Base-by-base conservation (phyloP, 2,888 invertebrate species). In the Lamellibrachia satsuma region DNA sequence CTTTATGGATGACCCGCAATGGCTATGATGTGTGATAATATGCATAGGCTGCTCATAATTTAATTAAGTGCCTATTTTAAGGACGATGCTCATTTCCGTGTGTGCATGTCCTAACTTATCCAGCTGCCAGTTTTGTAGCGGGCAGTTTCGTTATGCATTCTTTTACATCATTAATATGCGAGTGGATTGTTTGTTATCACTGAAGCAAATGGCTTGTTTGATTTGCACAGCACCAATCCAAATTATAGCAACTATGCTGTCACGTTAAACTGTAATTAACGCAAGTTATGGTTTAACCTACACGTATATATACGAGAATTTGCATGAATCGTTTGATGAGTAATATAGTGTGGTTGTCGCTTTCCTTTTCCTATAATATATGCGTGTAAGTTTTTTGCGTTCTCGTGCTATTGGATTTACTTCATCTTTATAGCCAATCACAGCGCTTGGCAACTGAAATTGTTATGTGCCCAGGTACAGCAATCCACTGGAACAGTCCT, bases 131-230 rank as follows among this genome's bases (percentile, higher is more conserved):
- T 75, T 75, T 6, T 6, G 22, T 75, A 22, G 15, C 75, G n/a
- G 75, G 75, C 75, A 22, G 75, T 75, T 75, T 75, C 75, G n/a
- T 75, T 75, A 75, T 75, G 75, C 75, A 75, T 75, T 75, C 75
- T 75, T 75, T 75, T 75, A 22, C 22, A 22, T 75, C n/a, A 75
- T 75, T 22, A 22, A 6, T 75, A 75, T 22, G 22, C 1, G 39
- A 39, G 3, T 75, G 22, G 75, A 22, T 75, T 75, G 75, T 75
- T 75, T 75, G 75, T 22, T 22, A 75, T 75, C 75, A 75, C 75
- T 75, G 11, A 57, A 75, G 75, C 15, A 22, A 75, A 75, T 75
- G 39, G 39, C 1, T 39, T 39, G 39, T 39, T 39, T 39, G 75
- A 75, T 15, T 15, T 15, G 75, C 75, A 75, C 75, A 75, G 75